Evolutionary conservation across 2,797 vertebrate genomes (phyloP).

Genomic region (Scolopax rusticola): DNA sequence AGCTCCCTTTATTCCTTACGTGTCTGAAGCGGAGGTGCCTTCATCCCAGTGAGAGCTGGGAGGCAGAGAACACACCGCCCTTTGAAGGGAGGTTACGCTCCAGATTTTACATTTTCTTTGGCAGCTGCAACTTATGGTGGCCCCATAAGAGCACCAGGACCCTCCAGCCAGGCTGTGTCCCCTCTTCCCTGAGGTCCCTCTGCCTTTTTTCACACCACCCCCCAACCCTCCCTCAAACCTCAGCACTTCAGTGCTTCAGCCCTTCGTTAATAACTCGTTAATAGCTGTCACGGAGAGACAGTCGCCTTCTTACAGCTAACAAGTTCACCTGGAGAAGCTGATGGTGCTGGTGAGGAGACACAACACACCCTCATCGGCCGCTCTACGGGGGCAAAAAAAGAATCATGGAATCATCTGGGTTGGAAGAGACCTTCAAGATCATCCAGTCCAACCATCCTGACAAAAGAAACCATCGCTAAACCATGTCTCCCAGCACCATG

Average conservation of each 20-base stretch:
- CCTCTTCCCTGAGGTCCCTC: fast-evolving
- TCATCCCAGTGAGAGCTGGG: fast-evolving
- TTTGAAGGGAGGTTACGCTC: neutral
- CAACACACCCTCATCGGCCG: fast-evolving
- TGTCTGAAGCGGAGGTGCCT: fast-evolving
- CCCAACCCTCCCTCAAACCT: neutral
- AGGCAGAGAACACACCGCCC: neutral
- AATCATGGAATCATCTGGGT: too few species aligned
- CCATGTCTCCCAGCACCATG: too few species aligned
- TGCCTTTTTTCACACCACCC: too few species aligned
- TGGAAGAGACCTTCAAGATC: too few species aligned
- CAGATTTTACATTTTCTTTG: neutral
- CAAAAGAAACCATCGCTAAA: too few species aligned
- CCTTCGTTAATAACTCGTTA: neutral
- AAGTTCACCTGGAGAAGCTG: neutral
- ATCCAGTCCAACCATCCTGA: too few species aligned
- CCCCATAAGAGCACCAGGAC: fast-evolving
- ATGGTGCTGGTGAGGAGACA: neutral
- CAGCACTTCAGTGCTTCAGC: neutral
- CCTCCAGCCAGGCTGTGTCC: fast-evolving
- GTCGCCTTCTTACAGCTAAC: neutral
- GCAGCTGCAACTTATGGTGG: neutral
- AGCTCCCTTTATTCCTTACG: neutral
- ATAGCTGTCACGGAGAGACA: neutral
- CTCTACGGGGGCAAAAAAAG: neutral